Evolutionary conservation across 2,888 invertebrate species (phyloP).

Genomic region (Zaprionus bogoriensis): DNA sequence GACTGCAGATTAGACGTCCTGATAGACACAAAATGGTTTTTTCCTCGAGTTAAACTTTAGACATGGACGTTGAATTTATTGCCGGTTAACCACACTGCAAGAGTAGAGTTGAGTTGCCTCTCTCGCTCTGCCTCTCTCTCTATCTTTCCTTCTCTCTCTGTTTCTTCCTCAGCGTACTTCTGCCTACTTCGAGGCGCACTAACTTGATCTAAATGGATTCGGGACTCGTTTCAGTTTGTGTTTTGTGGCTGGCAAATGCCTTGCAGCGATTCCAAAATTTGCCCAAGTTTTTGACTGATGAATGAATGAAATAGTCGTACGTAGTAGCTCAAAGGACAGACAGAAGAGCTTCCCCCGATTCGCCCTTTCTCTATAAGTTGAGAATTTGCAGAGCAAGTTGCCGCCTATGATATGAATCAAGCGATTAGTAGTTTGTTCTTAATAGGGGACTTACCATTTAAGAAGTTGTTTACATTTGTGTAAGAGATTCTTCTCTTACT

Average conservation of each 20-base stretch:
- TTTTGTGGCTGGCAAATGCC: constrained; percentile 59
- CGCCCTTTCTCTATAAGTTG: background rate
- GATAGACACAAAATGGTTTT: constrained; percentile 70
- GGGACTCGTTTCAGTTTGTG: constrained; percentile 17
- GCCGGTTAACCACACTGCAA: constrained; percentile 54
- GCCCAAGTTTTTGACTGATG: constrained; percentile 48
- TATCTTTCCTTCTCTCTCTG: too few species aligned
- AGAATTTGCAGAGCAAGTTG: background rate
- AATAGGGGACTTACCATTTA: too few species aligned
- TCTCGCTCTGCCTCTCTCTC: too few species aligned
- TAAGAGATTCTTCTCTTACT: too few species aligned
- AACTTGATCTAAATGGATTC: constrained; percentile 50
- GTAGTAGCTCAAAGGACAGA: background rate
- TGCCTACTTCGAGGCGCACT: constrained; percentile 43
- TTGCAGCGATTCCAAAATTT: constrained; percentile 40
- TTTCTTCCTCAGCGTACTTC: too few species aligned
- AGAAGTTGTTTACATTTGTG: too few species aligned
- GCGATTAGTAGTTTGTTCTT: background rate
- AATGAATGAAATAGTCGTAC: constrained; percentile 26
- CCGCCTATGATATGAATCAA: background rate
- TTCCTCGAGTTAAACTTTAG: constrained; percentile 66
- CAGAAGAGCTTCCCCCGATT: too few species aligned
- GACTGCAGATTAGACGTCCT: constrained; percentile 71
- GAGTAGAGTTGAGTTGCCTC: constrained; percentile 35
- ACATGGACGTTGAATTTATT: constrained; percentile 68